Conservation (phyloP, 2,113 vertebrate genomes). For the Mystacornis crossleyi region DNA sequence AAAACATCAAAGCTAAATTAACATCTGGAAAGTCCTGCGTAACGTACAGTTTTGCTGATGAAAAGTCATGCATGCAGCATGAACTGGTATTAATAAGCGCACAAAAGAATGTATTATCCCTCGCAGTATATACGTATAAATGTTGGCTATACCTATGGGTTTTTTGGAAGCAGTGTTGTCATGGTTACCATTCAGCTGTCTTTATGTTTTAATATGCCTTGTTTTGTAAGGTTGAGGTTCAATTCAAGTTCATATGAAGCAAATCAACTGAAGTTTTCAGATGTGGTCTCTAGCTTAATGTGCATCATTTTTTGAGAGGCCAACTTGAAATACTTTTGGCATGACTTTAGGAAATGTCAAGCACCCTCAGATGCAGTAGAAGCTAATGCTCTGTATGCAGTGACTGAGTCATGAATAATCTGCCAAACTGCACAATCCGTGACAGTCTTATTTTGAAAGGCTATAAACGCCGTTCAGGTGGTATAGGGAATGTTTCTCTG, state of each 20-base stretch:
- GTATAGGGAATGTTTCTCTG: background rate
- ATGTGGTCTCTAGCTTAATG: background rate
- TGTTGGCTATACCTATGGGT: background rate
- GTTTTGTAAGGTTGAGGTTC: slow-evolving; percentile 40
- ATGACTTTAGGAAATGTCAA: background rate
- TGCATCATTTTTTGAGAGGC: background rate
- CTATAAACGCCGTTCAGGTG: background rate
- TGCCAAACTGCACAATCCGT: background rate
- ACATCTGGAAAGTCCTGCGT: background rate
- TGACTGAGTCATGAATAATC: background rate
- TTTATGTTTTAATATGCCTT: slow-evolving; percentile 18
- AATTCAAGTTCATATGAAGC: slow-evolving; percentile 21
- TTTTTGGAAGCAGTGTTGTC: slow-evolving; percentile 13
- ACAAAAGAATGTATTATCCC: background rate
- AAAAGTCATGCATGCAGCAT: background rate
- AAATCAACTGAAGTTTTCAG: slow-evolving; percentile 8
- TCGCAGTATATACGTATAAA: background rate
- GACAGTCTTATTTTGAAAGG: background rate
- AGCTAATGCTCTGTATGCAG: background rate
- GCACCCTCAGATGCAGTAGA: background rate
- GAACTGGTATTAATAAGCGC: background rate
- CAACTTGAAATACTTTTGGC: background rate
- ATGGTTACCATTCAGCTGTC: slow-evolving; percentile 44
- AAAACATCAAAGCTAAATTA: background rate
- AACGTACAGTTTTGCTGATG: background rate